These are phyloP conservation scores for Caenorhabditis afra DNA, from an alignment of 2,888 invertebrate genomes.

Conservation along the genomic window DNA sequence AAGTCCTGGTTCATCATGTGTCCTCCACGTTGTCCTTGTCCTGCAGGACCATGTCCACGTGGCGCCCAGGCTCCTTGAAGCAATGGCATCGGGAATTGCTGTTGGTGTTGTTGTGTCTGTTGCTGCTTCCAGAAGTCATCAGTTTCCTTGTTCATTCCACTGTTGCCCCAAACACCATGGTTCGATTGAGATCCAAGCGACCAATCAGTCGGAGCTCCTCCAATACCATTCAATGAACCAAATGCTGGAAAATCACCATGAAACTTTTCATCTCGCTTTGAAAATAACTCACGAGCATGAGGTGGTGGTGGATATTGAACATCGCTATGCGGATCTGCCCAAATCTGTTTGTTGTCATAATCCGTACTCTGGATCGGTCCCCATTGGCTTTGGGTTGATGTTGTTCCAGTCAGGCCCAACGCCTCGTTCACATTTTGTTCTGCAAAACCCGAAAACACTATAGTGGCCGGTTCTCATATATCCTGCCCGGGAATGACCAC, in stretches of 20 bases:
- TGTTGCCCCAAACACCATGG: slow-evolving; percentile 68
- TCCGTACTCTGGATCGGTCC: slow-evolving; percentile 55
- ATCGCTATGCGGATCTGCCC: slow-evolving; percentile 53
- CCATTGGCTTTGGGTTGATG: slow-evolving; percentile 52
- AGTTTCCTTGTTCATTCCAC: slow-evolving; percentile 61
- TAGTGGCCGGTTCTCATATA: background rate
- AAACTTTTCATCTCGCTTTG: too few species aligned
- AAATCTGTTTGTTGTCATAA: slow-evolving; percentile 59
- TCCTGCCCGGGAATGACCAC: background rate
- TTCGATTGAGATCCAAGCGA: slow-evolving; percentile 39
- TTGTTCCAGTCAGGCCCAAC: slow-evolving; percentile 46
- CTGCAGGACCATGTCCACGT: slow-evolving; percentile 57
- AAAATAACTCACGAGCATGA: slow-evolving; percentile 32
- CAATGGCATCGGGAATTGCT: slow-evolving; percentile 38
- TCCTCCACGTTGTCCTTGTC: slow-evolving; percentile 46
- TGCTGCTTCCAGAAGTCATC: slow-evolving; percentile 69
- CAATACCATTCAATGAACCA: slow-evolving; percentile 63
- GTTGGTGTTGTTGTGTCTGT: slow-evolving; percentile 52
- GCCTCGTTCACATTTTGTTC: slow-evolving; percentile 52
- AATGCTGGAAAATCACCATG: slow-evolving; percentile 23
- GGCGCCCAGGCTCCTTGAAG: slow-evolving; percentile 43
- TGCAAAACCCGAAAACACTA: slow-evolving; percentile 11
- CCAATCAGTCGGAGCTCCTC: slow-evolving; percentile 58
- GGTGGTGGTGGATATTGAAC: slow-evolving; percentile 44
- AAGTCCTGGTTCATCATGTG: slow-evolving; percentile 45